phyloP scores from a whole-genome alignment of 2,888 invertebrate genomes.

The Gastracanthus pulcherrimus region DNA sequence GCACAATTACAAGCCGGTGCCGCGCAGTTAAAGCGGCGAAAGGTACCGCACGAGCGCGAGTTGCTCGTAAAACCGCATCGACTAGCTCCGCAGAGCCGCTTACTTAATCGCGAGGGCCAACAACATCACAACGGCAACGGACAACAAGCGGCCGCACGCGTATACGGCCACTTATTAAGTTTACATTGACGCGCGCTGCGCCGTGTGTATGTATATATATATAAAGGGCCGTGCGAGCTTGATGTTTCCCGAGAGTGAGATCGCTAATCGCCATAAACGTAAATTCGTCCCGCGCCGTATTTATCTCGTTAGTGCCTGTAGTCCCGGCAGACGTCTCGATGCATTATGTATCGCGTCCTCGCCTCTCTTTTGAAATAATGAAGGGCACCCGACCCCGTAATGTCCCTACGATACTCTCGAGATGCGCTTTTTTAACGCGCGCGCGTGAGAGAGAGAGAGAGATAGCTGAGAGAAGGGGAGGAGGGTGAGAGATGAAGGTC shows the following conservation, averaged over 20 bases:
- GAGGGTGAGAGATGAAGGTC: not conserved
- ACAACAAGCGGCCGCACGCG: not conserved
- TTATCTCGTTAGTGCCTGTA: constrained; percentile 47
- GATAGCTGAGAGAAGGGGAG: not conserved
- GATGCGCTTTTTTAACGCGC: constrained; percentile 1
- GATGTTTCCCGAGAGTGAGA: constrained; percentile 53
- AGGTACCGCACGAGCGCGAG: not conserved
- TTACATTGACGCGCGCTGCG: constrained; percentile 34
- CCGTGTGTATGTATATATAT: not conserved
- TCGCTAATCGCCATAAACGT: constrained; percentile 53
- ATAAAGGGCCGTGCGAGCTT: not conserved
- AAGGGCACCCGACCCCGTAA: constrained; percentile 50
- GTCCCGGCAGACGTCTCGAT: constrained; percentile 40
- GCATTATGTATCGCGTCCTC: constrained; percentile 34
- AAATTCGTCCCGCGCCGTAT: constrained; percentile 36
- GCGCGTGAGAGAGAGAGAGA: no score
- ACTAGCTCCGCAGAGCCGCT: not conserved
- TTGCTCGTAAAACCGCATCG: not conserved
- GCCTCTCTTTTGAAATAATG: constrained; percentile 14
- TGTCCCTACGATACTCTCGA: constrained; percentile 60
- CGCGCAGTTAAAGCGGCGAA: not conserved
- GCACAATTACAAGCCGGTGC: no score
- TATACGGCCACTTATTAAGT: constrained; percentile 49
- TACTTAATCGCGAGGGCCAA: not conserved
- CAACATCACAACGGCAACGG: not conserved